Base-by-base conservation (phyloP, 1,140 invertebrate species). In the Caerostris darwini region DNA sequence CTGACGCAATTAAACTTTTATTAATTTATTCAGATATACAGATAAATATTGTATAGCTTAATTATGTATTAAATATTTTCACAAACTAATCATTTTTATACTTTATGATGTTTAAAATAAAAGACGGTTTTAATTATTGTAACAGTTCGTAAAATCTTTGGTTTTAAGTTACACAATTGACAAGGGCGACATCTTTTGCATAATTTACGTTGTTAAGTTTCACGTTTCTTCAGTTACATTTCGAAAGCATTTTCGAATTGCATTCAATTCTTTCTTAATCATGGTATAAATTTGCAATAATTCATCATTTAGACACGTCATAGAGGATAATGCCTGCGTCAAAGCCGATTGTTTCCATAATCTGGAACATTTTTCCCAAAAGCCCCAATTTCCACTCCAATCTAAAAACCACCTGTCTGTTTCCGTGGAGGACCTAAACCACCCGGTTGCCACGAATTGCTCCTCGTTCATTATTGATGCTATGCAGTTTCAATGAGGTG, bases 381-480 rank as follows among this genome's bases (percentile, higher is more conserved):
- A 14, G 17, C 14, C 14, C 50, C 12, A 83, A 57, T 83, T 83
- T 83, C 82, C 34, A 50, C 34, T 53, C 71, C 34, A 14, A 5
- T 77, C n/a, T 83, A 58, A 56, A 64, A 58, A 83, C 54, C 56
- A 57, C 82, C 82, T 83, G 82, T 83, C 82, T 56, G 56, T 58
- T 77, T 53, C 82, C 14, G 82, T 17, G 54, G 82, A 57, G 53
- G 50, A 82, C 57, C 59, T 86, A 59, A 59, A 86, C 19, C 19
- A 58, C 56, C 83, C n/a, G 54, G 83, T 86, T 86, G 19, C 56
- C 10, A 5, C 12, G 82, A 57, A 87, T 64, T 87, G 50, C 85
- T n/a, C 10, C n/a, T 14, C n/a, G 17, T 90, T 90, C 67, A 90
- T 90, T 71, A 90, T 90, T 69, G 88, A 90, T 90, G 67, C 56